Conservation (phyloP, 2,113 vertebrate genomes). For the Diadophis punctatus region DNA sequence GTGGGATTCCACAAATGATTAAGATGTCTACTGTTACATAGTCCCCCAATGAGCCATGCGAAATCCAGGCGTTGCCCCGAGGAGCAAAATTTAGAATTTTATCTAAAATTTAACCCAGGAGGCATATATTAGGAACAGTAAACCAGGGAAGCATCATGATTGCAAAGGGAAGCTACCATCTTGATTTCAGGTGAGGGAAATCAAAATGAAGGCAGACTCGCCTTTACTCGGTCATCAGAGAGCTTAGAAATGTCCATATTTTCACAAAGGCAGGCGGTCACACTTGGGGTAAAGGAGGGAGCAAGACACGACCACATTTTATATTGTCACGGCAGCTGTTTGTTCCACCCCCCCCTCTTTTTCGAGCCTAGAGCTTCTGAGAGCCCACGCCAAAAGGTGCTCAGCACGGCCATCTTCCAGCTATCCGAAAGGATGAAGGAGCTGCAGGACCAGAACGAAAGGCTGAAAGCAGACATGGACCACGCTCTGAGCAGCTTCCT, state of each 20-base stretch:
- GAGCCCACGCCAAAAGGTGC: conserved; percentile 74
- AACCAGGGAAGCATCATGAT: too few species aligned
- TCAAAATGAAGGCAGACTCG: neutral
- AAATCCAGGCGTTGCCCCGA: too few species aligned
- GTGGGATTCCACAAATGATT: neutral
- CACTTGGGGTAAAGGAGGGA: neutral
- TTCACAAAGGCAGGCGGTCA: neutral
- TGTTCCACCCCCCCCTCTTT: neutral
- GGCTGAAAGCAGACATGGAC: conserved; percentile 78
- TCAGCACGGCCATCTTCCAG: conserved; percentile 75
- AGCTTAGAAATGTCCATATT: neutral
- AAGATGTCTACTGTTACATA: neutral
- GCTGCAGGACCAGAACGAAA: conserved; percentile 80
- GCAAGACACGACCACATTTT: neutral
- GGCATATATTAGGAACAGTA: neutral
- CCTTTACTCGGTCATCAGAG: neutral
- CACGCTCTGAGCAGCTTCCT: conserved; percentile 66
- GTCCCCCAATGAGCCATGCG: neutral
- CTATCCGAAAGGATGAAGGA: conserved; percentile 80
- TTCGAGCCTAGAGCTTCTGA: conserved; percentile 64
- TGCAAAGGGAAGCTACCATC: neutral
- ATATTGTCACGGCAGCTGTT: conserved; percentile 21
- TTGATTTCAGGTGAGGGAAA: neutral
- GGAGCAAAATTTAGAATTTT: neutral
- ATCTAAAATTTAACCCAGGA: neutral